Base-by-base conservation (phyloP, 2,888 invertebrate genomes). In the Romanomermis culicivorax region DNA sequence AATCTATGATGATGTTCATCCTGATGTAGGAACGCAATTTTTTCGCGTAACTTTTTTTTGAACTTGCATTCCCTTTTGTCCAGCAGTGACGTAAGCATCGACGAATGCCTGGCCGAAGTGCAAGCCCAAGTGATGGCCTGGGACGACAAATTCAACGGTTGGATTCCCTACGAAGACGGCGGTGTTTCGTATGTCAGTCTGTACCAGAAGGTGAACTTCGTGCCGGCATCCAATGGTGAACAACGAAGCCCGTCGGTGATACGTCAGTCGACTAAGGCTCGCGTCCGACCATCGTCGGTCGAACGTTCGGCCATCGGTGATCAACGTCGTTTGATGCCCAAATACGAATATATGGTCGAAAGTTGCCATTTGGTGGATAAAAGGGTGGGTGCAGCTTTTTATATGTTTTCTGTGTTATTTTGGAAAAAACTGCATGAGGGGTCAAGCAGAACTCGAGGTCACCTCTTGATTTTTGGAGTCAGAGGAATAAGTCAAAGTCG, bases 71-170 rank as follows among this genome's bases (percentile, higher is more conserved):
- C n/a, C n/a, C n/a, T n/a, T n/a, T n/a, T n/a, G n/a, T n/a, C n/a
- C n/a, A n/a, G n/a, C n/a, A n/a, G n/a, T n/a, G n/a, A n/a, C n/a
- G n/a, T n/a, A n/a, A n/a, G n/a, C n/a, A n/a, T 23, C 27, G 50
- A 29, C 25, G 77, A 80, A 77, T 82, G 81, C 76, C 77, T 89
- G 81, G 89, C 91, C 78, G 85, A 84, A 75, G 89, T 93, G 72
- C 84, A 87, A 71, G 91, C 91, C 76, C 91, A 91, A 81, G 91
- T 91, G 76, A 93, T 93, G 91, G 85, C 84, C 70, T 80, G 91
- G 72, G 91, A 93, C 79, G 93, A 91, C 74, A 86, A 84, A 74
- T 85, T 85, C 61, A 89, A 87, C 62, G 88, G 89, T 64, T 91
- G 89, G 89, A 81, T 70, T 42, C 70, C 70, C 25, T 65, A 68